A percentile compares a stretch with the other conserved stretches of the same genome.
Evolutionary conservation across 2,888 invertebrate species (phyloP).

Genomic region (Caenorhabditis wallacei): DNA sequence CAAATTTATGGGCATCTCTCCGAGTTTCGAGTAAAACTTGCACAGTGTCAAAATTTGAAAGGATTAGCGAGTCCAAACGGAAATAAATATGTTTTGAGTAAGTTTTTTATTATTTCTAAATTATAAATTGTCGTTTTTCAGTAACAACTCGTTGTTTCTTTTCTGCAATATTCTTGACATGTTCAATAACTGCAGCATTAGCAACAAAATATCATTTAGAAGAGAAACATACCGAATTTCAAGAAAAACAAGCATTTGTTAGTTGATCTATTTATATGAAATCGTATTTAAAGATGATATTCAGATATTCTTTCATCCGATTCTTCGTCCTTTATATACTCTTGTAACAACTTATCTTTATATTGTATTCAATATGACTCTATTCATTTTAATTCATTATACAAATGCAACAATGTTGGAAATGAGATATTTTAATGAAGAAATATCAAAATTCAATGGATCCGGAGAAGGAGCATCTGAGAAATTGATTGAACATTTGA

Average conservation of each 20-base stretch:
- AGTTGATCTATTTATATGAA: not conserved
- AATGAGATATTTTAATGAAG: slow-evolving; percentile 69
- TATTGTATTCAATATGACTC: slow-evolving; percentile 68
- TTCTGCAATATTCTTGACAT: slow-evolving; percentile 46
- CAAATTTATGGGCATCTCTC: slow-evolving; percentile 67
- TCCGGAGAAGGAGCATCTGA: slow-evolving; percentile 42
- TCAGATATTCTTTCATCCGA: slow-evolving; percentile 24
- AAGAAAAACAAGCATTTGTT: slow-evolving; percentile 64
- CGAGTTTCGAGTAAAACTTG: slow-evolving; percentile 56
- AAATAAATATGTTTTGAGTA: slow-evolving; percentile 31
- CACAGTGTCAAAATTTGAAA: slow-evolving; percentile 52
- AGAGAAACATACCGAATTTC: slow-evolving; percentile 61
- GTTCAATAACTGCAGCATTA: slow-evolving; percentile 53
- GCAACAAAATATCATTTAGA: slow-evolving; percentile 68
- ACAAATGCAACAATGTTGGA: slow-evolving; percentile 70
- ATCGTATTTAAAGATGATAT: no score
- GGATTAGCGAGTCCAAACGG: slow-evolving; percentile 50
- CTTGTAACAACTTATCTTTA: slow-evolving; percentile 66
- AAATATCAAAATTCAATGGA: slow-evolving; percentile 67
- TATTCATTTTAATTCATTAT: slow-evolving; percentile 68
- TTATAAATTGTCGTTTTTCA: slow-evolving; percentile 11
- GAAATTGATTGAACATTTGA: slow-evolving; percentile 56
- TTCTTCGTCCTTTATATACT: slow-evolving; percentile 62
- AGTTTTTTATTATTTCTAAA: not conserved
- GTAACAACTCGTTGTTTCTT: slow-evolving; percentile 64